Evolutionary conservation across 1,140 invertebrate genomes (phyloP).

Genomic region (Venturia canescens): DNA sequence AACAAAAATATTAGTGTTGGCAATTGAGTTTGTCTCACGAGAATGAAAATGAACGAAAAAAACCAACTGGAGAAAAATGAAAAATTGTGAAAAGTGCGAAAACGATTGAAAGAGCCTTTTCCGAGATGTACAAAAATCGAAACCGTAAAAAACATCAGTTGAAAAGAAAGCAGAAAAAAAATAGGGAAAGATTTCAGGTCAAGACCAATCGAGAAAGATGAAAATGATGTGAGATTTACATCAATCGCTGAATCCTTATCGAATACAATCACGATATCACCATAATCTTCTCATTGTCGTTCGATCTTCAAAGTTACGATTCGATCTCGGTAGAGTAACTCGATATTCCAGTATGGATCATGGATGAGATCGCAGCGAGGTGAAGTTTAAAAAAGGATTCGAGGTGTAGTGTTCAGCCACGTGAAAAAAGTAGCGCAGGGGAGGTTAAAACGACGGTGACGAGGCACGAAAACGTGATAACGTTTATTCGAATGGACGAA

Average conservation of each 20-base stretch:
- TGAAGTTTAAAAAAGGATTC: neutral
- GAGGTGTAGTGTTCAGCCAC: neutral
- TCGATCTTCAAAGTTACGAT: neutral
- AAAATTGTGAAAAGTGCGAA: too few species aligned
- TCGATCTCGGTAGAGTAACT: neutral
- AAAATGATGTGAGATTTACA: too few species aligned
- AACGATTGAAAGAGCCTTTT: too few species aligned
- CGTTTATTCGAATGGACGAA: neutral
- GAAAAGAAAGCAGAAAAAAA: neutral
- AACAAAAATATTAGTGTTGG: too few species aligned
- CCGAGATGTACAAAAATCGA: too few species aligned
- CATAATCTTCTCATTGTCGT: neutral
- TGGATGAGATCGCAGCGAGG: neutral
- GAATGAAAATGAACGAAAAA: too few species aligned
- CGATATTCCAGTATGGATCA: conserved; percentile 18
- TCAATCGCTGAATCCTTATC: neutral
- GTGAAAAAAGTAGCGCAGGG: neutral
- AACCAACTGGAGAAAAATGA: neutral
- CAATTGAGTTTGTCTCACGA: too few species aligned
- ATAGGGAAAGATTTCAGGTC: too few species aligned
- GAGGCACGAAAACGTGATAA: conserved; percentile 6
- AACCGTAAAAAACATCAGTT: neutral
- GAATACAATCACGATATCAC: neutral
- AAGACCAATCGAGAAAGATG: too few species aligned
- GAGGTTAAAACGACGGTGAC: neutral